Conservation (phyloP, 2,113 vertebrate genomes). For the Acrocephalus kingi region DNA sequence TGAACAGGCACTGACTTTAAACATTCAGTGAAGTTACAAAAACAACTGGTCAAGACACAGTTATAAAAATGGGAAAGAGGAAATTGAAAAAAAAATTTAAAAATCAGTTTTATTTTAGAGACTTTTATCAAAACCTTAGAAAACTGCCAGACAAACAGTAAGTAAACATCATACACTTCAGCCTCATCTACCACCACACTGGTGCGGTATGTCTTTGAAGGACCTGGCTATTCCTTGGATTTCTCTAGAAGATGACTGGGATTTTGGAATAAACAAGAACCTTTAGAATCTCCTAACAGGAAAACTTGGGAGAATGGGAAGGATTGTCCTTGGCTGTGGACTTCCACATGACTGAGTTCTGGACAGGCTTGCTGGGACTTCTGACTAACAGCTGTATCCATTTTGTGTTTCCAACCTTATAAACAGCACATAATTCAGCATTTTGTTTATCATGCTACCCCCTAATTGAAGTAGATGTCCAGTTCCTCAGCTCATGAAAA, state of each 20-base stretch:
- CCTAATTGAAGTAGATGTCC: background rate
- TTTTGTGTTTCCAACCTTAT: background rate
- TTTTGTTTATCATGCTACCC: background rate
- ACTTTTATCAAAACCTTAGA: conserved; percentile 57
- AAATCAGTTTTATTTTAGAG: conserved; percentile 15
- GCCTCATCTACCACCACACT: background rate
- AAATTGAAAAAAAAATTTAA: conserved; percentile 44
- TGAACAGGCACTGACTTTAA: background rate
- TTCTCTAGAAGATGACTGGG: background rate
- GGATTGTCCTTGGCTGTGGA: background rate
- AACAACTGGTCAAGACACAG: background rate
- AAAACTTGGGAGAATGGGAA: background rate
- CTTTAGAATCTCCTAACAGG: background rate
- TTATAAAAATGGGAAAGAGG: conserved; percentile 35
- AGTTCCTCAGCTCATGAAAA: background rate
- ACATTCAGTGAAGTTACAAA: conserved; percentile 35
- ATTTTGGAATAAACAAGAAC: background rate
- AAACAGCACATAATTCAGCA: background rate
- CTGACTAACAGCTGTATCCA: background rate
- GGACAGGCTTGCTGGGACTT: background rate
- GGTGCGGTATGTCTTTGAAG: background rate
- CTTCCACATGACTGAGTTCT: accelerated
- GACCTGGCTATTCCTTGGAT: background rate
- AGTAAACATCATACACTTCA: conserved; percentile 15
- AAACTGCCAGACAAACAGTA: conserved; percentile 29